These are phyloP conservation scores for Tragelaphus imberbis DNA, from an alignment of 2,113 vertebrate species.

Conservation along the genomic window DNA sequence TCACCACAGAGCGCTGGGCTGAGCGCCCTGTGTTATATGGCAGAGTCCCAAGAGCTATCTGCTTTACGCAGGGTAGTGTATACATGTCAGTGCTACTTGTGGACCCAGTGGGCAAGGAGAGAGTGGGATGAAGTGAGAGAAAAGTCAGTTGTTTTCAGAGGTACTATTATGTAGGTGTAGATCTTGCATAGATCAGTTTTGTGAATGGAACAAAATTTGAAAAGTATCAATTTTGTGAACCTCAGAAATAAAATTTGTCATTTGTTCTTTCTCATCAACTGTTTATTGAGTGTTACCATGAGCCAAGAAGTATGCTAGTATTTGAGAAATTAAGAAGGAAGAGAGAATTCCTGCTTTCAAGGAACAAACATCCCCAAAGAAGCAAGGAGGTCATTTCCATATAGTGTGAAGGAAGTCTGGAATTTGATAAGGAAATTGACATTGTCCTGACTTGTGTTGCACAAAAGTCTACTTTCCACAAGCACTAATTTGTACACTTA, in stretches of 20 bases:
- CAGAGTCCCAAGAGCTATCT: neutral
- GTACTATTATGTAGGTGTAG: neutral
- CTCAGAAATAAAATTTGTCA: neutral
- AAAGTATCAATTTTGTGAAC: neutral
- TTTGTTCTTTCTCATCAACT: neutral
- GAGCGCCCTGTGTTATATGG: neutral
- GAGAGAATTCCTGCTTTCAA: neutral
- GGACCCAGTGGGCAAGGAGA: neutral
- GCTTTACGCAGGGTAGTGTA: fast-evolving
- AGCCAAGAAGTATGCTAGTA: neutral
- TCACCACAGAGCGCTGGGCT: neutral
- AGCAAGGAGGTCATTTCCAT: neutral
- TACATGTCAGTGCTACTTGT: neutral
- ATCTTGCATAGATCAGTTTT: neutral
- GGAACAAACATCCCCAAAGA: neutral
- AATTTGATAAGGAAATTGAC: neutral
- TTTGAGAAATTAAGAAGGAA: neutral
- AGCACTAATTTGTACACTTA: neutral
- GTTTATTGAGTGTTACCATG: neutral
- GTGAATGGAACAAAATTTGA: neutral
- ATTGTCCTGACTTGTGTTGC: fast-evolving
- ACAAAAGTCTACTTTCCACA: neutral
- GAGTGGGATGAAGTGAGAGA: neutral
- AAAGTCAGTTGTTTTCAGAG: neutral
- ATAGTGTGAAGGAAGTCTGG: neutral